A percentile compares a stretch with the other conserved stretches of the same genome.
Conservation (phyloP, 1,140 invertebrate species). For the Coenobita brevimanus region DNA sequence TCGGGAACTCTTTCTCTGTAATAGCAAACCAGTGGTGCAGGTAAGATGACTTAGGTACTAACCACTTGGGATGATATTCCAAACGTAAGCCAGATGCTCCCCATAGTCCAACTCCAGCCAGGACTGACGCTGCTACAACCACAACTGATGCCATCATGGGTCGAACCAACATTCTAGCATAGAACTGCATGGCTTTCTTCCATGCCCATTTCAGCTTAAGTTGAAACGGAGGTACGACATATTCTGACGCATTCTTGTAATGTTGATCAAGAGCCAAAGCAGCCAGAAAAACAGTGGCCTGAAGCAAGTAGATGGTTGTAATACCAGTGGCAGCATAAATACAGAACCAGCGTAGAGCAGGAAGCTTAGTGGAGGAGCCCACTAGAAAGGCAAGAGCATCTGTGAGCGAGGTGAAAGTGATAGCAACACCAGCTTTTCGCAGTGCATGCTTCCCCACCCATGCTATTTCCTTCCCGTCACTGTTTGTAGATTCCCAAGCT, state of each 20-base stretch:
- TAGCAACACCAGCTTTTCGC: slow-evolving; percentile 79
- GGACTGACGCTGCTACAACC: slow-evolving; percentile 72
- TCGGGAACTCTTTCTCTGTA: slow-evolving; percentile 49
- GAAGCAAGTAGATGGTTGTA: slow-evolving; percentile 76
- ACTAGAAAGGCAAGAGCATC: slow-evolving; percentile 80
- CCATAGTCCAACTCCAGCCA: slow-evolving; percentile 71
- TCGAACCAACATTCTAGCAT: slow-evolving; percentile 5
- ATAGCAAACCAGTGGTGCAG: slow-evolving; percentile 48
- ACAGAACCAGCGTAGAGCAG: slow-evolving; percentile 76
- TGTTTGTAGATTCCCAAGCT: slow-evolving; percentile 57
- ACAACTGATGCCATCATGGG: slow-evolving; percentile 72
- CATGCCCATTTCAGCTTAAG: too few species aligned
- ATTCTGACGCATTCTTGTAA: slow-evolving; percentile 71
- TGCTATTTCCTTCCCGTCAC: slow-evolving; percentile 71
- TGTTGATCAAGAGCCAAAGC: slow-evolving; percentile 77
- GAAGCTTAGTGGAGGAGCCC: slow-evolving; percentile 77
- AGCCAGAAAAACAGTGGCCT: slow-evolving; percentile 77
- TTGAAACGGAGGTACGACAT: background rate
- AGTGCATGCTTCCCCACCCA: slow-evolving; percentile 74
- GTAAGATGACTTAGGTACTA: slow-evolving; percentile 75
- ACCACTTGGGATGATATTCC: slow-evolving; percentile 77
- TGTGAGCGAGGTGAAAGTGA: slow-evolving; percentile 81
- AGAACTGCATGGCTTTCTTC: background rate
- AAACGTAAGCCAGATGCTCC: slow-evolving; percentile 75
- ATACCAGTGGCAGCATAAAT: slow-evolving; percentile 76